Evolutionary conservation across 2,113 vertebrate species (phyloP).

Genomic region (Colaptes auratus): DNA sequence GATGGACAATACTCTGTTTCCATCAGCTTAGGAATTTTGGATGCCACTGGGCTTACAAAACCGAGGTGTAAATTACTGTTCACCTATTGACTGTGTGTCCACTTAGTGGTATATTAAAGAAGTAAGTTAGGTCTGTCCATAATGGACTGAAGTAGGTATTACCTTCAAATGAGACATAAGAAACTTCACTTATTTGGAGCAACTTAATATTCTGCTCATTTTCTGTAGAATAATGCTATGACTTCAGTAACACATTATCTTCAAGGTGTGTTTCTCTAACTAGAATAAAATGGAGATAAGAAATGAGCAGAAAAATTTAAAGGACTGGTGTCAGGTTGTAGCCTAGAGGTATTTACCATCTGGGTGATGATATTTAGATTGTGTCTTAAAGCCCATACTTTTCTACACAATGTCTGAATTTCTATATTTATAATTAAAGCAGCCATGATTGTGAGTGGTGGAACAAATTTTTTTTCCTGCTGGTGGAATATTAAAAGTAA

Average conservation of each 20-base stretch:
- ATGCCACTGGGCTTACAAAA: neutral
- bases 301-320: neutral
- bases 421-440: neutral
- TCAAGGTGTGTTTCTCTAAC: neutral
- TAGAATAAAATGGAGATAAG: neutral
- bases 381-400: neutral
- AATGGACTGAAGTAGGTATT: neutral
- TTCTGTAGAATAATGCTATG: neutral
- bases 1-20: neutral
- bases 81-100: neutral
- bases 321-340: neutral
- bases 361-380: neutral
- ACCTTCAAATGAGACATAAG: neutral
- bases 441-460: neutral
- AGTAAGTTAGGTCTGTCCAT: neutral
- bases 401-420: neutral
- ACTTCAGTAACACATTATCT: neutral
- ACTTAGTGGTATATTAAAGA: neutral
- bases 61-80: neutral
- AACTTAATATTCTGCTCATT: neutral
- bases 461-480: neutral
- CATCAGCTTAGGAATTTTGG: neutral
- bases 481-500: neutral
- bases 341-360: neutral
- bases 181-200: neutral